Conservation (phyloP, 2,113 vertebrate species). For the Opisthocomus hoazin region DNA sequence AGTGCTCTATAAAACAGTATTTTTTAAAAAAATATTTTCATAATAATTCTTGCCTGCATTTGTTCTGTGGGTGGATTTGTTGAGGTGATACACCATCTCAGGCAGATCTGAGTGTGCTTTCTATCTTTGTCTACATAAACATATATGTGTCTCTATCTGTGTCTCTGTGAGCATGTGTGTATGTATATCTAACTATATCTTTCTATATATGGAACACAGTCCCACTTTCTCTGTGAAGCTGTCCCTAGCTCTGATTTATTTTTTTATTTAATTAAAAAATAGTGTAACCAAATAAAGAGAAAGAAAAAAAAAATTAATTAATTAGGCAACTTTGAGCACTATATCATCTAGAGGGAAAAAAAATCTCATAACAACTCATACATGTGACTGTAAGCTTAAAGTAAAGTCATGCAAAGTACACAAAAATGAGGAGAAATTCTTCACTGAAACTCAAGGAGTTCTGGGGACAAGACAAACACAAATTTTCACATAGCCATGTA, state of each 20-base stretch:
- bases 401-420: neutral
- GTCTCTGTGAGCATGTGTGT: neutral
- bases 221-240: neutral
- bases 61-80: neutral
- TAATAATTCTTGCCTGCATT: neutral
- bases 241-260: neutral
- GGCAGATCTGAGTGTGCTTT: neutral
- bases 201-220: neutral
- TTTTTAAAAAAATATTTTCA: neutral
- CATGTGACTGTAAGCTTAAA: neutral
- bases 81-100: neutral
- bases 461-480: neutral
- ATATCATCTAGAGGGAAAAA: neutral
- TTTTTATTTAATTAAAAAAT: neutral
- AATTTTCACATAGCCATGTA: neutral
- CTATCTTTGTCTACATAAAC: neutral
- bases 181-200: neutral
- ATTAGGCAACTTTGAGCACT: neutral
- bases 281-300: neutral
- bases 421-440: neutral
- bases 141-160: neutral
- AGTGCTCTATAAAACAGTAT: neutral
- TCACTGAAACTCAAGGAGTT: neutral
- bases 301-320: neutral
- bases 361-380: neutral